phyloP scores from a whole-genome alignment of 2,113 vertebrate genomes.

The Porphyrio hochstetteri region DNA sequence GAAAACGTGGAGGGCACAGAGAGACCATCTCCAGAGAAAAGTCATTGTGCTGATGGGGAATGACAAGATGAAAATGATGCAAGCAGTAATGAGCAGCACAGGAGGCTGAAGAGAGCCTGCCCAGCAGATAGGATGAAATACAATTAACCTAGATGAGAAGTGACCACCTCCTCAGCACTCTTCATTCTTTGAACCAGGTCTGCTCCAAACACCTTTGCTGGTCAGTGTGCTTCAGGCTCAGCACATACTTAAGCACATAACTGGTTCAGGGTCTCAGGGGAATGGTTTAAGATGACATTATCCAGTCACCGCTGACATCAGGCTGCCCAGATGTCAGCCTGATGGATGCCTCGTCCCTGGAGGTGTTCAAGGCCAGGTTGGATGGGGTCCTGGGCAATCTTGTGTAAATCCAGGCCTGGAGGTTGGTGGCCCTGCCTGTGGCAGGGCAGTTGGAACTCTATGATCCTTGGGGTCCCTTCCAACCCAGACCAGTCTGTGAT shows the following conservation, averaged over 20 bases:
- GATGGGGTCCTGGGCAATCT: no score
- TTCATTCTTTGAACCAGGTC: background rate
- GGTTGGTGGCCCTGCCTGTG: no score
- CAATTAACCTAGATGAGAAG: background rate
- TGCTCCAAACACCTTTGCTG: background rate
- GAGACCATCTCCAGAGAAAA: background rate
- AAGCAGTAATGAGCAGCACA: background rate
- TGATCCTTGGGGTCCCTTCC: no score
- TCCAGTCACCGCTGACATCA: background rate
- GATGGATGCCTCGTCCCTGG: no score
- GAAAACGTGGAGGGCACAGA: background rate
- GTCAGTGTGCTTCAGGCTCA: background rate
- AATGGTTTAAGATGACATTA: background rate
- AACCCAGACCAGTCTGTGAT: no score
- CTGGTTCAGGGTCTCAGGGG: background rate
- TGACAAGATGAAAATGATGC: background rate
- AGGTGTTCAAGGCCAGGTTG: no score
- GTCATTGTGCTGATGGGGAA: background rate
- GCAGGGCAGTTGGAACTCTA: no score
- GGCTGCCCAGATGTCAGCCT: no score
- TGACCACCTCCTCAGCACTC: background rate
- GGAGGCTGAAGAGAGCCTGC: background rate
- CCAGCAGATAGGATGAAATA: background rate
- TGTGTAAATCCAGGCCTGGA: no score
- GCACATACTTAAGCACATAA: accelerated